phyloP scores from a whole-genome alignment of 2,888 invertebrate genomes.

The Amphimallon solstitiale region DNA sequence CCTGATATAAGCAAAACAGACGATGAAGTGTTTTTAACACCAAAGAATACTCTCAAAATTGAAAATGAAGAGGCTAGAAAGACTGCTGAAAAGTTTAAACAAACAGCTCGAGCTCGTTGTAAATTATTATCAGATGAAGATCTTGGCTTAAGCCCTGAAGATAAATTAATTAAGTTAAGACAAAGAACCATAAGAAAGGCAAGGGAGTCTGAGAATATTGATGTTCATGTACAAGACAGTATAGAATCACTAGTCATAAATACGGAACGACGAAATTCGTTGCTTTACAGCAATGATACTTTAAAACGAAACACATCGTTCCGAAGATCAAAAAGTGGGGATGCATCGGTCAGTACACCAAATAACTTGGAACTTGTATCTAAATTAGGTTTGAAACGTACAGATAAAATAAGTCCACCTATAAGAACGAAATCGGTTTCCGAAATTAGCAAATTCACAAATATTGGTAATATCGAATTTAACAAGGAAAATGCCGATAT shows the following conservation, averaged over 20 bases:
- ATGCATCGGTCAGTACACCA: constrained; percentile 44
- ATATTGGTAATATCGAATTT: constrained; percentile 9
- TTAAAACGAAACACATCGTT: constrained; percentile 55
- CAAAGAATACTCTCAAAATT: constrained; percentile 65
- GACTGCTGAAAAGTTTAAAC: constrained; percentile 70
- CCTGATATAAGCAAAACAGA: constrained; percentile 52
- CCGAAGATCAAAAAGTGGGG: constrained; percentile 57
- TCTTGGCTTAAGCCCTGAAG: constrained; percentile 76
- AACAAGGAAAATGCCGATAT: constrained; percentile 34
- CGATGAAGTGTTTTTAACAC: constrained; percentile 61
- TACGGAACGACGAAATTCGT: constrained; percentile 54
- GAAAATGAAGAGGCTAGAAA: constrained; percentile 64
- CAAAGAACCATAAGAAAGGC: constrained; percentile 57
- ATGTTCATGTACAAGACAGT: constrained; percentile 52
- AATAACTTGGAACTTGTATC: constrained; percentile 38
- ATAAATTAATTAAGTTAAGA: constrained; percentile 69
- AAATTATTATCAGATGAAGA: constrained; percentile 78
- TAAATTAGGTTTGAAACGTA: constrained; percentile 37
- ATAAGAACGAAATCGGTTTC: constrained; percentile 57
- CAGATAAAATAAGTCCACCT: not conserved
- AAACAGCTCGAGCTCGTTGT: constrained; percentile 70
- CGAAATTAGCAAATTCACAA: constrained; percentile 48
- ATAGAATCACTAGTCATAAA: constrained; percentile 55
- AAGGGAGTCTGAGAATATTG: constrained; percentile 50
- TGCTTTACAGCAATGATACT: constrained; percentile 58